Percentiles rank a stretch among this genome's conserved stretches.
Conservation (phyloP, 1,140 invertebrate species). For the Spodoptera frugiperda region DNA sequence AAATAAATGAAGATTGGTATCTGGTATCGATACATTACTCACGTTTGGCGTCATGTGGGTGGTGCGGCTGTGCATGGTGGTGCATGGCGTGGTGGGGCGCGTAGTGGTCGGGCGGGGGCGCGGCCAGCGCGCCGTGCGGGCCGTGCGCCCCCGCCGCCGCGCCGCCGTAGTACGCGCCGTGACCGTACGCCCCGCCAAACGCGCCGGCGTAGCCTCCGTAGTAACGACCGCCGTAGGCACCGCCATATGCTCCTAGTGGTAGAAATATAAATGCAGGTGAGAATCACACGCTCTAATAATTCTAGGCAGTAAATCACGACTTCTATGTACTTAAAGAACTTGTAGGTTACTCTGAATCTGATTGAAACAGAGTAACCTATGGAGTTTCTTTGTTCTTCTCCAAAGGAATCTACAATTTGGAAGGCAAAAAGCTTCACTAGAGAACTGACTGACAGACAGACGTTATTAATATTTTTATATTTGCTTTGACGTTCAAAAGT, state of each 20-base stretch:
- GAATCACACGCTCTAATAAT: no score
- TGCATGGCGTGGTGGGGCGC: conserved; percentile 40
- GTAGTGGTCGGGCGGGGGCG: conserved; percentile 49
- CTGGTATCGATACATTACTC: conserved; percentile 45
- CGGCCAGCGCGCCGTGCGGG: conserved; percentile 39
- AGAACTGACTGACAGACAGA: no score
- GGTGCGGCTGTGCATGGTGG: conserved; percentile 14
- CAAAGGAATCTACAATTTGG: no score
- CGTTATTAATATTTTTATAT: no score
- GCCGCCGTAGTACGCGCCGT: conserved; percentile 51
- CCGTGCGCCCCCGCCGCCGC: conserved; percentile 33
- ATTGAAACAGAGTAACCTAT: no score
- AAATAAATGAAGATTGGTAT: neutral
- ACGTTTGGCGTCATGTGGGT: conserved; percentile 62
- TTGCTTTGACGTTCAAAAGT: no score
- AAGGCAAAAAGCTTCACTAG: no score
- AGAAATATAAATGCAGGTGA: no score
- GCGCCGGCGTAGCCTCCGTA: conserved; percentile 71
- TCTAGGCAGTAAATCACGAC: no score
- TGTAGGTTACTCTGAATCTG: no score
- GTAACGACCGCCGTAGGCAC: conserved; percentile 71
- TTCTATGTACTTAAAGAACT: no score
- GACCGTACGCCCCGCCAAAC: conserved; percentile 55
- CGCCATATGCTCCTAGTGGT: conserved; percentile 57
- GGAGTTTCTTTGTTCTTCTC: no score